Evolutionary conservation across 2,797 vertebrate species (phyloP).

Genomic region (Xenopus petersii): DNA sequence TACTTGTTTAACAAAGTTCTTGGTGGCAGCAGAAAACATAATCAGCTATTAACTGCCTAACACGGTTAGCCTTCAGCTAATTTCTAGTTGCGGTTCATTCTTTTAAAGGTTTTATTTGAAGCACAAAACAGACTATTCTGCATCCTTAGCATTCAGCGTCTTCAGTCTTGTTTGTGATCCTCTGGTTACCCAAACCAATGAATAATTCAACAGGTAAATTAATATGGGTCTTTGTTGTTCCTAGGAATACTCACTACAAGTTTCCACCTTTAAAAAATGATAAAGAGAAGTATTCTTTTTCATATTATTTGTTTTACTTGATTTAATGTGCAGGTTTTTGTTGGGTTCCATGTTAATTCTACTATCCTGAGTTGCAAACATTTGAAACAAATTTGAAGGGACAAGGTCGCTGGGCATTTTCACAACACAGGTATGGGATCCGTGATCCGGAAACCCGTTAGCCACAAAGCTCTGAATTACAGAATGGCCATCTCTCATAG

Average conservation of each 20-base stretch:
- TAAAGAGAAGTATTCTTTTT: neutral
- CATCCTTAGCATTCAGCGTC: conserved; percentile 40
- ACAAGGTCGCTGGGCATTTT: no score
- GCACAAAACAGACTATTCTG: no score
- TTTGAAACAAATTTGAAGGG: no score
- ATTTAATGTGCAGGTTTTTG: no score
- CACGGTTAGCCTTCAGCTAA: conserved; percentile 38
- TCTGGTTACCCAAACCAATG: conserved; percentile 60
- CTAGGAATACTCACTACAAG: conserved; percentile 49
- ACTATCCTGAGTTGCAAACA: no score
- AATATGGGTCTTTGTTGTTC: conserved; percentile 64
- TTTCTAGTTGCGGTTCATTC: conserved; percentile 52
- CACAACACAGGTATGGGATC: no score
- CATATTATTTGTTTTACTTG: neutral
- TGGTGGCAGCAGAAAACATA: conserved; percentile 96
- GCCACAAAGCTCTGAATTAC: no score
- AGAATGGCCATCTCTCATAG: no score
- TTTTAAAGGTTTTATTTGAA: conserved; percentile 31
- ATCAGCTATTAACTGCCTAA: conserved; percentile 52
- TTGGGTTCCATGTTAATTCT: no score
- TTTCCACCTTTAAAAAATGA: neutral
- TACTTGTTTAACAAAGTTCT: conserved; percentile 98
- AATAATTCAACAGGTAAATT: conserved; percentile 87
- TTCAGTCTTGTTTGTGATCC: conserved; percentile 42
- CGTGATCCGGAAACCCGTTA: no score